Evolutionary conservation across 1,140 invertebrate genomes (phyloP).

Genomic region (Drosophila ironensis): DNA sequence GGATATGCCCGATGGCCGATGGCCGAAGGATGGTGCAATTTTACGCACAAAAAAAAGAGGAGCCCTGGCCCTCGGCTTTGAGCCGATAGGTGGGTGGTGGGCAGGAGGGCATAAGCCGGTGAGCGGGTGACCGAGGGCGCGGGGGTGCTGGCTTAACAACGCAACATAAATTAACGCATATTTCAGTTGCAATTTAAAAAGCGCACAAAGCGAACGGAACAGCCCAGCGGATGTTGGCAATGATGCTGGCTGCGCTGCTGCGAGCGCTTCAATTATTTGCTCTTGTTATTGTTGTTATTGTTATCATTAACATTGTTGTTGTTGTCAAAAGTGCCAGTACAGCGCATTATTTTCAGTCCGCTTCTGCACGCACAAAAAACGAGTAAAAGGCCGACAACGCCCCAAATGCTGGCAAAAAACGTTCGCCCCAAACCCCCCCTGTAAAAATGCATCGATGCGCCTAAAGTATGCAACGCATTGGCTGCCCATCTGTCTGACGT

Average conservation of each 20-base stretch:
- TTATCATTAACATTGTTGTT: constrained; percentile 68
- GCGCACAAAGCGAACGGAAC: constrained; percentile 66
- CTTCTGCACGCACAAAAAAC: constrained; percentile 68
- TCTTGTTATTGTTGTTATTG: constrained; percentile 33
- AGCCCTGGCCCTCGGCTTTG: background rate
- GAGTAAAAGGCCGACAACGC: constrained; percentile 74
- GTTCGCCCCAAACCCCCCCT: constrained; percentile 32
- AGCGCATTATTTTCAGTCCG: constrained; percentile 34
- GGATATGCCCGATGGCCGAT: background rate
- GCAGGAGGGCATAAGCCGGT: background rate
- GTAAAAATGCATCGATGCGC: constrained; percentile 61
- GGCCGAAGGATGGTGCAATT: constrained; percentile 38
- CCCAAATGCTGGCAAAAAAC: constrained; percentile 60
- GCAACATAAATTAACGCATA: constrained; percentile 80
- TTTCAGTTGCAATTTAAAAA: constrained; percentile 76
- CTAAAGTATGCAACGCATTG: constrained; percentile 75
- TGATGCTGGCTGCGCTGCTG: constrained; percentile 22
- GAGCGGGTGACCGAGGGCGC: background rate
- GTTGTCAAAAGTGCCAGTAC: constrained; percentile 62
- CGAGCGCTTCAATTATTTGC: constrained; percentile 61
- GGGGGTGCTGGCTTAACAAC: constrained; percentile 63
- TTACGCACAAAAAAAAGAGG: constrained; percentile 50
- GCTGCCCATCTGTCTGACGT: constrained; percentile 55
- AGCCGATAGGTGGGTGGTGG: background rate
- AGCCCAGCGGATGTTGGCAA: constrained; percentile 35